These are phyloP conservation scores for Drosophila mojavensis DNA, from an alignment of 1,140 invertebrate genomes.

Conservation along the genomic window DNA sequence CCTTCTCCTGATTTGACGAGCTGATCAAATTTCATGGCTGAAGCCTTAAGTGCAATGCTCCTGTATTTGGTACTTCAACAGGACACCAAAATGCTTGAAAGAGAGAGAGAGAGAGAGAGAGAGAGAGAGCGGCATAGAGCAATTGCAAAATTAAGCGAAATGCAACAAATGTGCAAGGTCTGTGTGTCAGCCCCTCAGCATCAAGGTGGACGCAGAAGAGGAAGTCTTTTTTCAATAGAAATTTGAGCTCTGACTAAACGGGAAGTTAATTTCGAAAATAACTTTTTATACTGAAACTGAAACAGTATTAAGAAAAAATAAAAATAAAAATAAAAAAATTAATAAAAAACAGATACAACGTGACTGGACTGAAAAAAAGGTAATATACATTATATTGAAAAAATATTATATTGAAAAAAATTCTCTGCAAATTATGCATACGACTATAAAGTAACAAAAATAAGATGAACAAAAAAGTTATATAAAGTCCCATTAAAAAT, in stretches of 20 bases:
- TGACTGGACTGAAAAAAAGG: too few species aligned
- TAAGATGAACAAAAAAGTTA: too few species aligned
- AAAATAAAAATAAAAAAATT: too few species aligned
- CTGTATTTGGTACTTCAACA: slow-evolving; percentile 59
- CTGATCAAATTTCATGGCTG: slow-evolving; percentile 76
- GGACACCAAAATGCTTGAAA: slow-evolving; percentile 28
- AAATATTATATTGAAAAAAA: too few species aligned
- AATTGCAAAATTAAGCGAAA: slow-evolving; percentile 68
- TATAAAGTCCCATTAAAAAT: too few species aligned
- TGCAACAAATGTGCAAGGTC: slow-evolving; percentile 58
- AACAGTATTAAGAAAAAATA: not conserved
- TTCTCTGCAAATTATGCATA: too few species aligned
- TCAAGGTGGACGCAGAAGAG: not conserved
- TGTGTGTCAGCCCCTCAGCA: not conserved
- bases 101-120: slow-evolving; percentile 2
- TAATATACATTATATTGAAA: too few species aligned
- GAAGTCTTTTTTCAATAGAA: slow-evolving; percentile 53
- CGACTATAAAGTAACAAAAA: too few species aligned
- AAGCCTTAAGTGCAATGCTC: slow-evolving; percentile 60
- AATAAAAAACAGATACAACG: too few species aligned
- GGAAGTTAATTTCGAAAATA: slow-evolving; percentile 45
- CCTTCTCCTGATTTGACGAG: slow-evolving; percentile 55
- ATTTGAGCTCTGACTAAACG: slow-evolving; percentile 32
- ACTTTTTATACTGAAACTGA: slow-evolving; percentile 16
- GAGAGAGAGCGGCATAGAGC: slow-evolving; percentile 15